These are phyloP conservation scores for Philypnodon macrostomus DNA, from an alignment of 2,797 vertebrate species.

Conservation along the genomic window DNA sequence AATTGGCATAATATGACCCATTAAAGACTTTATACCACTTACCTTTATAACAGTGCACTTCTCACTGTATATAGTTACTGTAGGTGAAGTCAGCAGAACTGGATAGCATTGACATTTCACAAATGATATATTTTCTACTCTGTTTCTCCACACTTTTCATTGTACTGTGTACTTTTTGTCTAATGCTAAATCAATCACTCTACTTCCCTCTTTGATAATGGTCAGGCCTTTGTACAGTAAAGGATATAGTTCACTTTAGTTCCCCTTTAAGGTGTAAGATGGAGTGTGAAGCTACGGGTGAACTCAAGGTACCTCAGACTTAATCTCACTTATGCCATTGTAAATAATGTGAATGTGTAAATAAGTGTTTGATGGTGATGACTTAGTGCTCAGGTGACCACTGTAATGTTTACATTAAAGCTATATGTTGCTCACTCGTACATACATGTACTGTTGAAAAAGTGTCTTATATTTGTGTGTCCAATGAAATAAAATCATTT, in stretches of 20 bases:
- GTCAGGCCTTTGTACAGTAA: background rate
- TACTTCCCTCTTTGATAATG: background rate
- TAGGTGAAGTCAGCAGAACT: too few relatives aligned
- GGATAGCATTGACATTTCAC: slow-evolving; percentile 12
- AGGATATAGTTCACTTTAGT: slow-evolving; percentile 14
- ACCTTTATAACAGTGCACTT: too few relatives aligned
- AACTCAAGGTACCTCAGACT: slow-evolving; percentile 48
- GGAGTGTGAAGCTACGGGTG: slow-evolving; percentile 15
- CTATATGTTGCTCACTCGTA: slow-evolving; percentile 22
- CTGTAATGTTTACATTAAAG: slow-evolving; percentile 70
- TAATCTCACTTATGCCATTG: slow-evolving; percentile 28
- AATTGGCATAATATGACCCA: too few relatives aligned
- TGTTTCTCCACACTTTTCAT: slow-evolving; percentile 1
- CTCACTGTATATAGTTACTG: too few relatives aligned
- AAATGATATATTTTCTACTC: slow-evolving; percentile 5
- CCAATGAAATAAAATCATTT: slow-evolving; percentile 54
- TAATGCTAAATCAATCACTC: background rate
- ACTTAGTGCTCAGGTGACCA: slow-evolving; percentile 62
- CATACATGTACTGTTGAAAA: slow-evolving; percentile 34
- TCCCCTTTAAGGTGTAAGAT: slow-evolving; percentile 9
- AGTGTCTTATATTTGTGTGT: slow-evolving; percentile 32
- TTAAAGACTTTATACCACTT: too few relatives aligned
- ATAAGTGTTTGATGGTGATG: slow-evolving; percentile 38
- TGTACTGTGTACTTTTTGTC: background rate
- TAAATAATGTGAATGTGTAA: slow-evolving; percentile 45